Evolutionary conservation across 1,140 invertebrate genomes (phyloP).

Genomic region (Potamilus streckersoni): DNA sequence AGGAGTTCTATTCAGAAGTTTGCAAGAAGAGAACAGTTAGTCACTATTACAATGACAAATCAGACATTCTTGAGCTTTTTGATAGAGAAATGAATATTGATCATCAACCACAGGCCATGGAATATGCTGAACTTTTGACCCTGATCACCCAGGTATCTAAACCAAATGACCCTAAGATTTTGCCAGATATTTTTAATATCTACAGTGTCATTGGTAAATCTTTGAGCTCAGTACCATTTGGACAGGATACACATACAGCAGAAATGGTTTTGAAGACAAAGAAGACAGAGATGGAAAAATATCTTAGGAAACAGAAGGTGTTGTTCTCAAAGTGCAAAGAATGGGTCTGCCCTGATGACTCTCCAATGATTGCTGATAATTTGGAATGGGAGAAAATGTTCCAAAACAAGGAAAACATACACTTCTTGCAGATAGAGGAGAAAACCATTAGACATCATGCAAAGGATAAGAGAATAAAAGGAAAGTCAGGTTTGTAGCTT

Average conservation of each 20-base stretch:
- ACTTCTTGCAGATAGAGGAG: conserved; percentile 49
- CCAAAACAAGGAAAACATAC: conserved; percentile 44
- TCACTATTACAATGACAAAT: conserved; percentile 18
- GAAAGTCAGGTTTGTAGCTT: too few relatives aligned
- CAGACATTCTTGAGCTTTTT: conserved; percentile 41
- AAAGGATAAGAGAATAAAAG: too few relatives aligned
- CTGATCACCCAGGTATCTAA: conserved; percentile 34
- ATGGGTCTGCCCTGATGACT: conserved; percentile 51
- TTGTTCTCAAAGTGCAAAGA: conserved; percentile 46
- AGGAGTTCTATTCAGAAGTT: conserved; percentile 47
- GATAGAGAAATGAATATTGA: conserved; percentile 28
- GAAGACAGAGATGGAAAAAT: conserved; percentile 23
- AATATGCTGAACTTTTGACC: conserved; percentile 51
- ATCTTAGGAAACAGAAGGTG: conserved; percentile 27
- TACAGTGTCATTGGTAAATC: conserved; percentile 41
- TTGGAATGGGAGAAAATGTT: conserved; percentile 59
- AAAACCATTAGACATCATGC: not conserved
- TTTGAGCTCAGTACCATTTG: conserved; percentile 2
- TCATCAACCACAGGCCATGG: conserved; percentile 34
- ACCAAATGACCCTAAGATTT: conserved; percentile 30
- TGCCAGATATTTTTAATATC: conserved; percentile 43
- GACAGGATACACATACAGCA: conserved; percentile 10
- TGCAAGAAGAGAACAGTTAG: conserved; percentile 37
- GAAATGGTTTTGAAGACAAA: conserved; percentile 20
- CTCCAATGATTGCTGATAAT: conserved; percentile 59